phyloP scores from a whole-genome alignment of 2,888 invertebrate species.

The Octonoba sinensis region DNA sequence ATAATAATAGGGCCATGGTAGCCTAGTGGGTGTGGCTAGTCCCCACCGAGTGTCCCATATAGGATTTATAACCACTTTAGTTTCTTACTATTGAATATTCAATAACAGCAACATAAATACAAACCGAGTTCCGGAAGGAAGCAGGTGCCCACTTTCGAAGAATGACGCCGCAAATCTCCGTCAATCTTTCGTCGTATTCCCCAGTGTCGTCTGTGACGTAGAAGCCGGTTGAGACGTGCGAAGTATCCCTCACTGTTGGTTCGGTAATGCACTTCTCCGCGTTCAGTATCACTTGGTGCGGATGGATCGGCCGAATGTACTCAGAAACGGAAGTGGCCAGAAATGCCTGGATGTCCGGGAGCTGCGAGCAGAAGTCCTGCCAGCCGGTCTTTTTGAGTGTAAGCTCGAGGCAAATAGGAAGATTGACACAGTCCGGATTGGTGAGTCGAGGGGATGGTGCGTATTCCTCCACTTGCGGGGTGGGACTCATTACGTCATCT shows the following conservation, averaged over 20 bases:
- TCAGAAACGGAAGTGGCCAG: slow-evolving; percentile 46
- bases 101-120: background rate
- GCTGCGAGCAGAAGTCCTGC: slow-evolving; percentile 59
- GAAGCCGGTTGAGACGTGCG: slow-evolving; percentile 29
- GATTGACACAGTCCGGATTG: slow-evolving; percentile 48
- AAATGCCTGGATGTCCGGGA: slow-evolving; percentile 45
- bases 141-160: slow-evolving; percentile 51
- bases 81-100: too few relatives aligned
- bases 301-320: slow-evolving; percentile 28
- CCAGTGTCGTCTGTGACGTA: slow-evolving; percentile 48
- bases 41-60: too few relatives aligned
- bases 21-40: too few relatives aligned
- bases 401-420: slow-evolving; percentile 49
- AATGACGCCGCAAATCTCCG: slow-evolving; percentile 49
- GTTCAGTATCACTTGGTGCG: slow-evolving; percentile 44
- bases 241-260: slow-evolving; percentile 2
- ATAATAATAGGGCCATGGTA: too few relatives aligned
- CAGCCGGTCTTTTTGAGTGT: slow-evolving; percentile 57
- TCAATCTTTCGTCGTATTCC: slow-evolving; percentile 53
- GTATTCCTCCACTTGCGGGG: background rate
- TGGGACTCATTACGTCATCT: background rate
- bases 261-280: slow-evolving; percentile 18
- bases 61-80: too few relatives aligned
- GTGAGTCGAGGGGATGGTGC: slow-evolving; percentile 31
- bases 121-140: slow-evolving; percentile 40